These are phyloP conservation scores for Chinchilla lanigera DNA, from an alignment of 2,113 vertebrate species.

Conservation along the genomic window DNA sequence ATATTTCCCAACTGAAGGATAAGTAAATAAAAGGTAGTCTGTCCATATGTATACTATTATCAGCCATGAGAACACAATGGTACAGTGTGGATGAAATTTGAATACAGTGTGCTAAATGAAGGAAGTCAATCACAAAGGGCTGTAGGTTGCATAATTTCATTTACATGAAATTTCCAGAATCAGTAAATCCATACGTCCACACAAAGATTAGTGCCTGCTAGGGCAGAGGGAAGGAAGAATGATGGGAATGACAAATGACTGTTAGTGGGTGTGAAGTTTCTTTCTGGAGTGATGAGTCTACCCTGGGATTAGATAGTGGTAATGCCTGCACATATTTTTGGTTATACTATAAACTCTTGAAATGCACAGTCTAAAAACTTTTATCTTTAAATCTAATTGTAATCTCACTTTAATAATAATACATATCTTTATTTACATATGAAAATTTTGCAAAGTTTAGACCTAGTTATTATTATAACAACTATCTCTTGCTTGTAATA, in stretches of 20 bases:
- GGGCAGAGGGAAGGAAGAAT: fast-evolving
- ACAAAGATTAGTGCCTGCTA: not conserved
- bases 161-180: not conserved
- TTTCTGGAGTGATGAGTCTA: not conserved
- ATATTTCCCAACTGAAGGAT: not conserved
- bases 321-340: not conserved
- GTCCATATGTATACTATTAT: not conserved
- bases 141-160: no score
- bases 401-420: not conserved
- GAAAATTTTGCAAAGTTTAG: not conserved
- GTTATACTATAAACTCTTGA: not conserved
- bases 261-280: not conserved
- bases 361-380: not conserved
- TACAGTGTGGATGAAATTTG: not conserved
- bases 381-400: not conserved
- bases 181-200: not conserved
- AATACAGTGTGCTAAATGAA: no score
- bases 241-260: not conserved
- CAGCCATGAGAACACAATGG: not conserved
- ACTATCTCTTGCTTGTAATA: not conserved
- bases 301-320: not conserved
- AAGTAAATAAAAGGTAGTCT: not conserved
- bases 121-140: no score
- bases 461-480: not conserved
- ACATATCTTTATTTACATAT: not conserved